Evolutionary conservation across 37 sponge, comb jelly and placozoan genomes (phyloP).

Genomic region (Geodia barretti): DNA sequence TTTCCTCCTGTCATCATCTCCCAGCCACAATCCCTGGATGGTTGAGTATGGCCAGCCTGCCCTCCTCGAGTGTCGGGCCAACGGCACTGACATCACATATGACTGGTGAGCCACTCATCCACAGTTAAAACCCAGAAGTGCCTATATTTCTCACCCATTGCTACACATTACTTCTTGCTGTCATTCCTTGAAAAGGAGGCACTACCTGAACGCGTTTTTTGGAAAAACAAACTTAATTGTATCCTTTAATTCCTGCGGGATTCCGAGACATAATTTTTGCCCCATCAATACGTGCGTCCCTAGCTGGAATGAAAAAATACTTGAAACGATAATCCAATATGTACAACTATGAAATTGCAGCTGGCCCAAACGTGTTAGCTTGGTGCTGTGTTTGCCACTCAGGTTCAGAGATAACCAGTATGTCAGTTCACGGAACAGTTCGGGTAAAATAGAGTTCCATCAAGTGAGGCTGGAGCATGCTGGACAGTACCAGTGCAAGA

Average conservation of each 20-base stretch:
- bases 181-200: too few relatives aligned
- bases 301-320: too few relatives aligned
- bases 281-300: too few relatives aligned
- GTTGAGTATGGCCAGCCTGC: neutral
- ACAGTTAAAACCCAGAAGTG: too few relatives aligned
- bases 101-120: constrained; percentile 37
- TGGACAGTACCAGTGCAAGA: constrained; percentile 21
- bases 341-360: neutral
- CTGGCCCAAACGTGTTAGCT: neutral
- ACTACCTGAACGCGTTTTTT: too few relatives aligned
- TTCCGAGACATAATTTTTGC: too few relatives aligned
- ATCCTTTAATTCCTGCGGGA: too few relatives aligned
- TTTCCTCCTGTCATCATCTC: neutral
- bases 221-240: too few relatives aligned
- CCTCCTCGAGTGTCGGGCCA: constrained; percentile 4
- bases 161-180: too few relatives aligned
- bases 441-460: neutral
- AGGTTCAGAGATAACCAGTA: neutral
- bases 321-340: neutral
- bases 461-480: neutral
- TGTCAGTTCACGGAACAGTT: neutral
- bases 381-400: neutral
- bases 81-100: neutral
- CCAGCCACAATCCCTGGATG: neutral
- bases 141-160: too few relatives aligned